Base-by-base conservation (phyloP, 2,888 invertebrate species). In the Spatulosminthurus flaviceps region DNA sequence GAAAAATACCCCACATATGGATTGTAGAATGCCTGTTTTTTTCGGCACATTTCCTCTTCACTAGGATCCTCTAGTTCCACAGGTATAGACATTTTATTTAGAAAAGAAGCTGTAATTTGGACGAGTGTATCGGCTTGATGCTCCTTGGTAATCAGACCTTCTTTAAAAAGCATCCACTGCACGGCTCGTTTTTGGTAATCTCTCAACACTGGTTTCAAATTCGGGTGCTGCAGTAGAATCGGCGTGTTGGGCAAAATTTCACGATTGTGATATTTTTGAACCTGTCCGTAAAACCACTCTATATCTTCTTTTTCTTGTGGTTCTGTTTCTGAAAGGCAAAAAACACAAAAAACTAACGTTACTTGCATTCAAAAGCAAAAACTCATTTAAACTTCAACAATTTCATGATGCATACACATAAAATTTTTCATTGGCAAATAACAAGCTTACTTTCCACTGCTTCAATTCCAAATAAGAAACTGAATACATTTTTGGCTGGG, bases 101-200 rank as follows among this genome's bases (percentile, higher is more conserved):
- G 66, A 22, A 85, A 83, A 2, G 60, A 24, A 28, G 73, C 64
- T 5, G 76, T 78, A 7, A 82, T 26, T 64, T 64, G 24, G 60
- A 13, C 60, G 16, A 79, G 28, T 66, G n/a, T n/a, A n/a, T n/a
- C n/a, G n/a, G n/a, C n/a, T n/a, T n/a, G n/a, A n/a, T n/a, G n/a
- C n/a, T n/a, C n/a, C n/a, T n/a, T n/a, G n/a, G n/a, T n/a, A 66
- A 60, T 80, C 22, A 51, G 81, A 51, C 86, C 86, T 87, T 94
- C 93, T 76, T 90, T 89, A 13, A 88, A 83, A 0, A 93, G 84
- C 91, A 94, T 92, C 94, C 94, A 94, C 51, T 87, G 86, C 0
- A 93, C 91, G 29, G 92, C 92, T 70, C 89, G 87, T 80, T 88
- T 86, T 87, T 94, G 94, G 86, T 93, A 94, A 0, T 89, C 89